Percentiles rank a stretch among this genome's conserved stretches.
phyloP scores from a whole-genome alignment of 2,797 vertebrate genomes.

The Sphenodon punctatus region DNA sequence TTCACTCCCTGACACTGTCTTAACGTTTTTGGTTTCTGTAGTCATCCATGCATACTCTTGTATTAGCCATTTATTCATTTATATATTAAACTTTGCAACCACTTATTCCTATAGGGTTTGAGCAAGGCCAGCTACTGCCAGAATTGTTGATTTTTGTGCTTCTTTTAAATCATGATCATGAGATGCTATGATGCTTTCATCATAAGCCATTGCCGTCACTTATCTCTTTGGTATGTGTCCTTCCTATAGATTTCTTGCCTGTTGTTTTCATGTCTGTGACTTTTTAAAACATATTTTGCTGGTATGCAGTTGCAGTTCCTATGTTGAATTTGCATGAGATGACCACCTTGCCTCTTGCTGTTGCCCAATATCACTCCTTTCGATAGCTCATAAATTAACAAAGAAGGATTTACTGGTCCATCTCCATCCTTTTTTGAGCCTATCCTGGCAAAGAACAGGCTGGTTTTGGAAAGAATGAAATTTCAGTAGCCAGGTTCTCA shows the following conservation, averaged over 20 bases:
- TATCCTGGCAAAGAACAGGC: too few species aligned
- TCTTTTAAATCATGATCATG: neutral
- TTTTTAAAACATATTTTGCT: neutral
- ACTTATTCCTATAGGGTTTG: neutral
- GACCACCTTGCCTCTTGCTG: neutral
- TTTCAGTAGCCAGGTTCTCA: too few species aligned
- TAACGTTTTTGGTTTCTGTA: neutral
- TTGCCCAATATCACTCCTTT: too few species aligned
- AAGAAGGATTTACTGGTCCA: too few species aligned
- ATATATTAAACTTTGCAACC: neutral
- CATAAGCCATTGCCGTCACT: neutral
- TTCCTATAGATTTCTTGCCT: slow-evolving; percentile 7
- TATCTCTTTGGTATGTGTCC: neutral
- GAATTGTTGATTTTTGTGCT: neutral
- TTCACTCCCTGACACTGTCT: neutral
- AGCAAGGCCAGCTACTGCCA: neutral
- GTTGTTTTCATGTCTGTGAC: neutral
- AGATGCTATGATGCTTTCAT: neutral
- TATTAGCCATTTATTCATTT: neutral
- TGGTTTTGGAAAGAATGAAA: too few species aligned
- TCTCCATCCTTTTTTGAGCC: too few species aligned
- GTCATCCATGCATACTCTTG: neutral
- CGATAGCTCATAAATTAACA: too few species aligned
- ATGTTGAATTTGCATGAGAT: neutral
- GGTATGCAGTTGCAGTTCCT: neutral